phyloP scores from a whole-genome alignment of 2,888 invertebrate species.

The Troglohyphantes excavatus region DNA sequence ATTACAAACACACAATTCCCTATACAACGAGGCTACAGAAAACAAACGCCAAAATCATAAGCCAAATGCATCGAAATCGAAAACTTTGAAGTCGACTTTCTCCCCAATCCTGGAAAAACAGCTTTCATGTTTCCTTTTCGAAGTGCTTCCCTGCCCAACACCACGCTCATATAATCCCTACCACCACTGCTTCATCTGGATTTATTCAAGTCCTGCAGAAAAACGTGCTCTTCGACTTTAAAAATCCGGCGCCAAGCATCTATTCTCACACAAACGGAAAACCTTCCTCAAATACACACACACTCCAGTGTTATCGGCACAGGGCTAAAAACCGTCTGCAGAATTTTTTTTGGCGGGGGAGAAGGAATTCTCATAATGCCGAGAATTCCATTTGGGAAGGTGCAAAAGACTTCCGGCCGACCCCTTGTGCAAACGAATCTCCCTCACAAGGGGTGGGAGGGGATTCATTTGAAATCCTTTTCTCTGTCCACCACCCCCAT shows the following conservation, averaged over 20 bases:
- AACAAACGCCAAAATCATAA: too few species aligned
- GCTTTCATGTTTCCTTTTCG: background rate
- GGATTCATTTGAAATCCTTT: constrained; percentile 32
- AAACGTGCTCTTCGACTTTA: background rate
- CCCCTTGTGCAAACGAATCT: constrained; percentile 66
- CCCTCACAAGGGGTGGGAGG: background rate
- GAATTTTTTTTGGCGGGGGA: constrained; percentile 9
- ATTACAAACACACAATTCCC: too few species aligned
- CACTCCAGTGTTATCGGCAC: background rate
- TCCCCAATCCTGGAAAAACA: too few species aligned
- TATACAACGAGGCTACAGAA: too few species aligned
- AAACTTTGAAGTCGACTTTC: background rate
- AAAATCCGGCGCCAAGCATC: constrained; percentile 10
- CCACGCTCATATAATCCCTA: background rate
- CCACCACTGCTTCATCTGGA: constrained; percentile 1
- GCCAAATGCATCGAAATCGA: background rate
- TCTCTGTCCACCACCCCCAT: constrained; percentile 7
- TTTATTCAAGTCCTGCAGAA: background rate
- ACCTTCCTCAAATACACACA: background rate
- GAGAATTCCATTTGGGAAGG: constrained; percentile 55
- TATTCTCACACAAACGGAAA: constrained; percentile 20
- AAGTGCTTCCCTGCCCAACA: background rate
- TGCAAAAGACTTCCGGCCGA: background rate
- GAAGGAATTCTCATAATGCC: constrained; percentile 50
- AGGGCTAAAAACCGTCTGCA: constrained; percentile 5